Percentiles rank a stretch among this genome's conserved stretches.
Conservation (phyloP, 1,140 invertebrate genomes). For the Trachymyrmex cornetzi region DNA sequence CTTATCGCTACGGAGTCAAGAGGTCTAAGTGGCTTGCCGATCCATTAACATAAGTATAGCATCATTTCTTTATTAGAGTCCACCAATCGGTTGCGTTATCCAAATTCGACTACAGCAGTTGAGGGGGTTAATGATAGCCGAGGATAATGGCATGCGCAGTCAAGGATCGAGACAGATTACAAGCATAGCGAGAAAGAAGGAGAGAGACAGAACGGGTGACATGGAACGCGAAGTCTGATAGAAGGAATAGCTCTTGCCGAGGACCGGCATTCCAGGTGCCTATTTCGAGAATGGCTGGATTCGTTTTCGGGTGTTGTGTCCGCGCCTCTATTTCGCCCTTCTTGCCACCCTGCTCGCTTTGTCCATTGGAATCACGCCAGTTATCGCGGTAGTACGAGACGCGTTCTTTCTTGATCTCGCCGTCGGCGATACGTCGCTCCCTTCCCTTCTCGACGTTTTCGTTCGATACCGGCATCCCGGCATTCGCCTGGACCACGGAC, state of each 20-base stretch:
- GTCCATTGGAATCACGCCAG: slow-evolving; percentile 72
- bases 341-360: slow-evolving; percentile 14
- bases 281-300: slow-evolving; percentile 76
- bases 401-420: slow-evolving; percentile 33
- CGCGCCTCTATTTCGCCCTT: slow-evolving; percentile 44
- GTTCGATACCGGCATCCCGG: slow-evolving; percentile 61
- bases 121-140: slow-evolving; percentile 11
- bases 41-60: slow-evolving; percentile 37
- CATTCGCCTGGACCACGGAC: slow-evolving; percentile 6
- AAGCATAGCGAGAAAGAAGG: neutral
- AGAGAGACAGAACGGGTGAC: neutral
- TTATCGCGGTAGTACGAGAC: slow-evolving; percentile 56
- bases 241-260: slow-evolving; percentile 34
- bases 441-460: slow-evolving; percentile 56
- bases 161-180: neutral
- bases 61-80: slow-evolving; percentile 45
- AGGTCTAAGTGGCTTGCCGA: slow-evolving; percentile 2
- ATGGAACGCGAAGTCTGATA: neutral
- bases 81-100: slow-evolving; percentile 38
- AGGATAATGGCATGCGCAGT: slow-evolving; percentile 37
- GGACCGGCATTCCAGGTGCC: slow-evolving; percentile 71
- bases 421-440: slow-evolving; percentile 52
- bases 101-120: slow-evolving; percentile 22
- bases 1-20: slow-evolving; percentile 10
- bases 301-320: slow-evolving; percentile 69